A percentile compares a stretch with the other conserved stretches of the same genome.
These are phyloP conservation scores for Aldrovandia affinis DNA, from an alignment of 2,797 vertebrate genomes.

Conservation along the genomic window DNA sequence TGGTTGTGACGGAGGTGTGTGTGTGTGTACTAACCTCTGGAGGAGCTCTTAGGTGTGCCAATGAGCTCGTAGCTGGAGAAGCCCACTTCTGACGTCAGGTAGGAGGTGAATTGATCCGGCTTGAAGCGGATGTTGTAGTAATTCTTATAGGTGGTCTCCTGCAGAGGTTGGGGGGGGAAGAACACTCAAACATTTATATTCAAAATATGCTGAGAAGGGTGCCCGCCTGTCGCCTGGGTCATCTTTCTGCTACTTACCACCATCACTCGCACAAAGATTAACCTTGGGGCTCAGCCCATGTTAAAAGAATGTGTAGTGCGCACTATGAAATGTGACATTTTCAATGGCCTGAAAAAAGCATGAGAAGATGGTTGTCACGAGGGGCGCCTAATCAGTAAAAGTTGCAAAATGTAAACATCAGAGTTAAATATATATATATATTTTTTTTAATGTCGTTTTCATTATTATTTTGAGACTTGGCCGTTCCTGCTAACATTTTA, in stretches of 20 bases:
- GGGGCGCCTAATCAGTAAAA: not conserved
- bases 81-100: slow-evolving; percentile 80
- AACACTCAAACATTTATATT: slow-evolving; percentile 3
- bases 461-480: not conserved
- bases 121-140: slow-evolving; percentile 76
- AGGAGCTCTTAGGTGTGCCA: slow-evolving; percentile 64
- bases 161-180: not conserved
- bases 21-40: slow-evolving; percentile 64
- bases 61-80: slow-evolving; percentile 83
- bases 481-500: not conserved
- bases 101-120: slow-evolving; percentile 82
- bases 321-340: not conserved
- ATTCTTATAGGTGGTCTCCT: slow-evolving; percentile 77
- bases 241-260: not conserved
- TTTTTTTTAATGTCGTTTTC: not conserved
- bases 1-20: slow-evolving; percentile 6
- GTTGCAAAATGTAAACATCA: no score
- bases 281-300: not conserved
- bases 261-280: not conserved
- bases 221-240: not conserved
- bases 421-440: not conserved
- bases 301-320: not conserved
- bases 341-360: not conserved
- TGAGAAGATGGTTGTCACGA: not conserved
- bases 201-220: not conserved